Base-by-base conservation (phyloP, 2,113 vertebrate species). In the Scolopax mira region DNA sequence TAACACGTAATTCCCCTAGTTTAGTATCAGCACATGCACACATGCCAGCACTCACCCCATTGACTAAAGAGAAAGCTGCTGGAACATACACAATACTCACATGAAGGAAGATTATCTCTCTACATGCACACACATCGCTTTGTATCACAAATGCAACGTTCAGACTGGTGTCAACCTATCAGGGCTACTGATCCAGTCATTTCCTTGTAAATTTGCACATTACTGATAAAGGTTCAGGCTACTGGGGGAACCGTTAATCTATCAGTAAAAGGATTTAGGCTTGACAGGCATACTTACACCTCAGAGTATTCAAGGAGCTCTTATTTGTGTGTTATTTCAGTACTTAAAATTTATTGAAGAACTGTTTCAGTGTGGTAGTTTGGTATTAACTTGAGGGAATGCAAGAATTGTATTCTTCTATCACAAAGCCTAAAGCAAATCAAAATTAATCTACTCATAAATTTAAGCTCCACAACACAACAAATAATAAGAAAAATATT, bases 161-260 rank as follows among this genome's bases (percentile, higher is more conserved):
- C 65, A 86, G 51, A 24, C 72, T 55, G 49, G 35, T 90, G 86
- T 93, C 94, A 95, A 12, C 73, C 79, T 48, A 13, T 1, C 30
- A 61, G 57, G 74, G 18, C 62, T 72, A 58, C 92, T 57, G 94
- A 89, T 94, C 91, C 95, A 84, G 79, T 89, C 69, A 69, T 35
- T 39, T 49, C 72, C 52, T n/a, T 86, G 85, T 78, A 84, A 86
- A 95, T 93, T 95, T 92, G 80, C 90, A 89, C 79, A 44, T 64
- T 71, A 39, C 94, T 93, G 96, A 96, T 94, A 97, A 95, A 95
- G 72, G 55, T 61, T 75, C 83, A 51, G 89, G 73, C 92, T 93
- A 92, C 83, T 81, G 61, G 60, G 60, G 21, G 16, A 93, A 78
- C 72, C 1, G 48, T 90, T 95, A 84, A 94, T 95, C 77, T 81